Evolutionary conservation across 2,113 vertebrate species (phyloP), one percentile per base, ranked within the genome.

Genomic region (Propithecus coquereli): DNA sequence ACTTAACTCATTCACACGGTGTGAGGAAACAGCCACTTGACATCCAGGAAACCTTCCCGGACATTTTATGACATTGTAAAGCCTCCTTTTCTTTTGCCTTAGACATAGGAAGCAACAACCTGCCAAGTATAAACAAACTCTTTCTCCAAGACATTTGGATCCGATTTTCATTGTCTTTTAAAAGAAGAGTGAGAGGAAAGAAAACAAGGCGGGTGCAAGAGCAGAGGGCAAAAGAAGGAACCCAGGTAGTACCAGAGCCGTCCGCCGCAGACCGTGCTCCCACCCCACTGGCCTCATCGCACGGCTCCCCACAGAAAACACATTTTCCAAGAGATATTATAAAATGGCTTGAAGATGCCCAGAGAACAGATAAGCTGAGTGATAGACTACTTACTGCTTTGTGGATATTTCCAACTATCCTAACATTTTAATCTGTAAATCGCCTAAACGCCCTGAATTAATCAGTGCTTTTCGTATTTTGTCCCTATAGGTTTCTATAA

Each of bases 21-120:
- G 50, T 76, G 32, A 92, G 77, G 50, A 96, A 92, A 95, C 0
- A 92, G 54, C 91, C 74, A 83, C 81, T 84, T 90, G 88, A 94
- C 63, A 87, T 80, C 81, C 80, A 90, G 81, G 57, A 90, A 94
- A 22, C 14, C 57, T 87, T 96, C 93, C 65, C 6, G 43, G 71
- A 90, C 40, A 27, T 59, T 96, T 90, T 79, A 84, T 54, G 57
- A 82, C 47, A 91, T 95, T 85, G 88, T 68, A 63, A 94, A 89
- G 59, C 40, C 70, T 87, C 54, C 37, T 77, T 77, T 91, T 50
- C 79, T 90, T 97, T 82, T 82, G 52, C 87, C 90, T 94, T 76
- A 92, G 45, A 89, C 71, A 45, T 52, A 61, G 45, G 87, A 94
- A 94, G 50, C 45, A 34, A 74, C 84, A 59, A 82, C 17, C 66